Conservation (phyloP, 2,797 vertebrate genomes). For the Strix occidentalis region DNA sequence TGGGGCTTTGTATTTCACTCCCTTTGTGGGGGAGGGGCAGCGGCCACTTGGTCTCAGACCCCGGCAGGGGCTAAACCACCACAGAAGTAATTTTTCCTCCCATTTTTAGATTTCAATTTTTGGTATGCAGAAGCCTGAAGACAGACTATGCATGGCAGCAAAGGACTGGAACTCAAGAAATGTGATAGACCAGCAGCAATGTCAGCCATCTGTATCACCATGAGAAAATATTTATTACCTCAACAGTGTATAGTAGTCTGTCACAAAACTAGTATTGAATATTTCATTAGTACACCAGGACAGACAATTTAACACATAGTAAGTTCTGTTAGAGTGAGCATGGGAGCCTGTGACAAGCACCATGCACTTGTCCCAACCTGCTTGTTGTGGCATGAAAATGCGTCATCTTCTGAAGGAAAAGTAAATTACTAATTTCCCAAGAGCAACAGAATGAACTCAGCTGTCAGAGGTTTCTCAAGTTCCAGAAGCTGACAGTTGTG, state of each 20-base stretch:
- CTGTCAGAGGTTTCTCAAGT: neutral
- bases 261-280: neutral
- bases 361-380: neutral
- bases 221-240: neutral
- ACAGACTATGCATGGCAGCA: neutral
- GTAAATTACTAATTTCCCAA: neutral
- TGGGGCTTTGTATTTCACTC: no score
- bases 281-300: neutral
- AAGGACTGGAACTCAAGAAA: neutral
- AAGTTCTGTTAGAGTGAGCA: neutral
- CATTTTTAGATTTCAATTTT: neutral
- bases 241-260: neutral
- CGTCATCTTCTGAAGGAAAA: neutral
- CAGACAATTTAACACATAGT: fast-evolving
- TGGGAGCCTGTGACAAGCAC: neutral
- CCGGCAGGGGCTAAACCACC: no score
- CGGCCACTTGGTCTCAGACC: no score
- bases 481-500: neutral
- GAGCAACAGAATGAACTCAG: neutral
- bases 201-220: neutral
- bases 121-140: neutral
- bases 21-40: no score
- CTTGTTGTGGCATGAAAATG: neutral
- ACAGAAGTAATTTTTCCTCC: neutral
- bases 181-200: neutral